Percentiles rank a stretch among this genome's conserved stretches.
phyloP scores from a whole-genome alignment of 1,140 invertebrate species.

The Nebria ingens region DNA sequence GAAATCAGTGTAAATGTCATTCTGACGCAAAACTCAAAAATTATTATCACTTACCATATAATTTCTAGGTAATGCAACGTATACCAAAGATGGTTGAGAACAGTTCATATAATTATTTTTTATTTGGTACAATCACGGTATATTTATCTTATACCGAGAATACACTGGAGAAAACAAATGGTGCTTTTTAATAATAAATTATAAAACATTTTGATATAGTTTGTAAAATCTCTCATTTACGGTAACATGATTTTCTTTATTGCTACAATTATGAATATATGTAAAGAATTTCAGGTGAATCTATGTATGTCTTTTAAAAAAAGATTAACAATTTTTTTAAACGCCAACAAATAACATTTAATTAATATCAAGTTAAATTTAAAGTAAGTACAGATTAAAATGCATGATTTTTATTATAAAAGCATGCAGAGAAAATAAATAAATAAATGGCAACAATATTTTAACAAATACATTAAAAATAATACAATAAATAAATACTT shows the following conservation, averaged over 20 bases:
- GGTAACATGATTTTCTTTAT: not conserved
- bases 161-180: no score
- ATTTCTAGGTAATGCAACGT: not conserved
- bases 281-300: not conserved
- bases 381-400: not conserved
- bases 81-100: no score
- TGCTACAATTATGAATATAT: not conserved
- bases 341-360: no score
- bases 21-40: not conserved
- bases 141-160: no score
- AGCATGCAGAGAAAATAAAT: not conserved
- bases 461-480: no score
- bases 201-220: not conserved
- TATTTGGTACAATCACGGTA: no score
- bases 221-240: not conserved
- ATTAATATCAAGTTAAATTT: no score
- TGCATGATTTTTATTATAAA: not conserved
- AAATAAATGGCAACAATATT: no score
- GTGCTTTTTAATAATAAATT: not conserved
- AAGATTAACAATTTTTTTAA: no score
- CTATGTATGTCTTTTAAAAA: no score
- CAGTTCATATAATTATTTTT: constrained; percentile 5
- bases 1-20: no score
- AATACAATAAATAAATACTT: no score
- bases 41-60: not conserved